Conservation (phyloP, 2,113 vertebrate species). For the Erythrocercus mccallii region DNA sequence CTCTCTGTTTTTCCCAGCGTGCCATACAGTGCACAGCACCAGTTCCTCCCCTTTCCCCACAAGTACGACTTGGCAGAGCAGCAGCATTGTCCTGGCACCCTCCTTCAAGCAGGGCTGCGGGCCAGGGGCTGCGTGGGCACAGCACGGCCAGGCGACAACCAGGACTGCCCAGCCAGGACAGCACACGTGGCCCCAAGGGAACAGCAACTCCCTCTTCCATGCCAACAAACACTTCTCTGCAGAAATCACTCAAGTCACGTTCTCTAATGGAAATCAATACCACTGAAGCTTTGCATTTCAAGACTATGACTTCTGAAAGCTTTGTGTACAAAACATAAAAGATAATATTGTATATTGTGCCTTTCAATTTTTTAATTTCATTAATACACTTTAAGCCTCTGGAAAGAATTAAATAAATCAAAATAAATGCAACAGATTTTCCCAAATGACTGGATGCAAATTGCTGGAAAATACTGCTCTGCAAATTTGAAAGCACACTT, state of each 20-base stretch:
- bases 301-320: background rate
- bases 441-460: background rate
- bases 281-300: background rate
- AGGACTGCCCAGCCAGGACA: background rate
- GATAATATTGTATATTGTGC: background rate
- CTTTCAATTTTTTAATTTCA: background rate
- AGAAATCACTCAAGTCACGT: rapidly evolving
- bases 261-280: background rate
- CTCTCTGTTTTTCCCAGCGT: background rate
- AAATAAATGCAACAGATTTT: background rate
- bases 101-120: rapidly evolving
- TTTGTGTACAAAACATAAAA: background rate
- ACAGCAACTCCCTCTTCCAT: background rate
- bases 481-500: background rate
- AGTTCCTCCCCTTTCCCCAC: background rate
- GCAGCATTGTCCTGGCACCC: rapidly evolving
- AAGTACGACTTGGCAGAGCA: background rate
- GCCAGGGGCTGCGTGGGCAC: too few species aligned
- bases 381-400: background rate
- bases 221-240: background rate
- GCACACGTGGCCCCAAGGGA: rapidly evolving
- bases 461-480: background rate
- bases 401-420: background rate
- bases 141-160: background rate
- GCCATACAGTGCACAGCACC: background rate